These are phyloP conservation scores for Xiphophorus maculatus DNA, from an alignment of 2,113 vertebrate genomes.

Conservation along the genomic window DNA sequence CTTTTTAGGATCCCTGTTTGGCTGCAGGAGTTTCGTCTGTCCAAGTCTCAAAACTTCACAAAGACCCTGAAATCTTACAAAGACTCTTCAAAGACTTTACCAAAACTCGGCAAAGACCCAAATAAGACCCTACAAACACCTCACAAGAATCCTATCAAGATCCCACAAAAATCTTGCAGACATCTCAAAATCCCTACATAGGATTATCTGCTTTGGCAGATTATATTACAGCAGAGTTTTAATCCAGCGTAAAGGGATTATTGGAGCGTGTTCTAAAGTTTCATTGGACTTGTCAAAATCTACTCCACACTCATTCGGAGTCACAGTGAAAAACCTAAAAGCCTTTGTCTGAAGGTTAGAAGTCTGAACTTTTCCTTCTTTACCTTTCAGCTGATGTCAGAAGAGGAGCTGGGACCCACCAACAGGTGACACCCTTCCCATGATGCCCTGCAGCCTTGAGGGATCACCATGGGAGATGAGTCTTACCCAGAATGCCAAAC, in stretches of 20 bases:
- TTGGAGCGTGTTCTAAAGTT: too few species aligned
- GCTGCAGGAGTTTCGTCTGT: background rate
- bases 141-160: too few species aligned
- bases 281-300: too few species aligned
- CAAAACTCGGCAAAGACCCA: background rate
- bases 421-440: slow-evolving; percentile 32
- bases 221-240: too few species aligned
- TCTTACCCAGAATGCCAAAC: slow-evolving; percentile 78
- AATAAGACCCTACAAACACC: too few species aligned
- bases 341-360: background rate
- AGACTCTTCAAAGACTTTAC: background rate
- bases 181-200: background rate
- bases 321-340: background rate
- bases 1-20: background rate
- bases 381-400: background rate
- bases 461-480: slow-evolving; percentile 67
- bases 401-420: slow-evolving; percentile 33
- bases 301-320: too few species aligned
- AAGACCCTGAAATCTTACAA: background rate
- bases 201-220: too few species aligned
- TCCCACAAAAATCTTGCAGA: too few species aligned
- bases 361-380: background rate
- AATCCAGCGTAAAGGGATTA: too few species aligned
- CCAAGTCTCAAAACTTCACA: background rate
- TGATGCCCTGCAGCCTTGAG: slow-evolving; percentile 28